phyloP scores from a whole-genome alignment of 2,113 vertebrate species.

The Myxocyprinus asiaticus region DNA sequence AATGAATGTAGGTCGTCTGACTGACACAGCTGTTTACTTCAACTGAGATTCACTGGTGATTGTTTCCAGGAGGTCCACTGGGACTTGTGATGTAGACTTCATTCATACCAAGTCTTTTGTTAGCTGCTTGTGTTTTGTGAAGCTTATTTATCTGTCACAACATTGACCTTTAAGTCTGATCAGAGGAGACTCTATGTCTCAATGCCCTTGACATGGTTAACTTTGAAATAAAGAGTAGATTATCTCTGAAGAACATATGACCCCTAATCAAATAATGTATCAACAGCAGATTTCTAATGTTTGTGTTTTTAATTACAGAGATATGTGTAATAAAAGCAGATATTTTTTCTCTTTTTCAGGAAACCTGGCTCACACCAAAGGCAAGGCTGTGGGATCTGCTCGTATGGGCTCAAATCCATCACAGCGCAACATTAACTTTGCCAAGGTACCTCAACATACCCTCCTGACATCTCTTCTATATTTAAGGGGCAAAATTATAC shows the following conservation, averaged over 20 bases:
- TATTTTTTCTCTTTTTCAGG: conserved; percentile 70
- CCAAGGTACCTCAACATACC: conserved; percentile 78
- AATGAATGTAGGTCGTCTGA: conserved; percentile 22
- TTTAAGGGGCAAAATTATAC: too few relatives aligned
- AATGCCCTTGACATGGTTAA: conserved; percentile 1
- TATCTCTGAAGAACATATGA: conserved; percentile 10
- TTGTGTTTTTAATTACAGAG: not conserved
- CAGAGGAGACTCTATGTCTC: not conserved
- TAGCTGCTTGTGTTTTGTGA: not conserved
- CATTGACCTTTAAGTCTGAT: not conserved
- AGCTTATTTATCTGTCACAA: conserved; percentile 18
- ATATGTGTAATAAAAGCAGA: too few relatives aligned
- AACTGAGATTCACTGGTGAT: not conserved
- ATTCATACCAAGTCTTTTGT: conserved; percentile 4
- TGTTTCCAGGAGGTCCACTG: conserved; percentile 3
- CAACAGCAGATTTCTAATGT: not conserved
- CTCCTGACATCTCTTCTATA: not conserved
- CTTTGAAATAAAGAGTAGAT: conserved; percentile 1
- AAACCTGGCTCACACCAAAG: conserved; percentile 91
- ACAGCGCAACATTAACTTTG: conserved; percentile 79
- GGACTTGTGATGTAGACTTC: conserved; percentile 9
- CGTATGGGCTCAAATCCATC: conserved; percentile 72
- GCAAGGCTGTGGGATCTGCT: conserved; percentile 80
- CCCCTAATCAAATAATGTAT: too few relatives aligned
- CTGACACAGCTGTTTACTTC: not conserved